Percentiles rank a stretch among this genome's conserved stretches.
These are phyloP conservation scores for Antechinus stuartii DNA, from an alignment of 2,113 vertebrate genomes.

Conservation along the genomic window DNA sequence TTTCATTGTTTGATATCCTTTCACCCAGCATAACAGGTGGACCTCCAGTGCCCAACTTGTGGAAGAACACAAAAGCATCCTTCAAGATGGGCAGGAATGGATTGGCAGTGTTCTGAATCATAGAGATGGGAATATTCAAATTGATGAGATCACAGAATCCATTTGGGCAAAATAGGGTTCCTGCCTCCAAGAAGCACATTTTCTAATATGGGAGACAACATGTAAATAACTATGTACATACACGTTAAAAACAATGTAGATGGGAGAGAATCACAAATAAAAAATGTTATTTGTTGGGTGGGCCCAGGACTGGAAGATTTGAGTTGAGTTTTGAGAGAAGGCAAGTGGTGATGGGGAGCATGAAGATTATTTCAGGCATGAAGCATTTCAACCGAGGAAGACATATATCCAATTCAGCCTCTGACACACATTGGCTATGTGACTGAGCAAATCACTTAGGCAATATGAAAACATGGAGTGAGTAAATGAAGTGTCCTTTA, in stretches of 20 bases:
- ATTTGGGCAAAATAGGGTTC: neutral
- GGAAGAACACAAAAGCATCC: too few species aligned
- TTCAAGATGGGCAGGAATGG: too few species aligned
- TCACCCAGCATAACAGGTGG: too few species aligned
- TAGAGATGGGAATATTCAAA: too few species aligned
- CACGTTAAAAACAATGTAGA: neutral
- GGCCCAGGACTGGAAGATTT: neutral
- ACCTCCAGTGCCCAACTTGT: too few species aligned
- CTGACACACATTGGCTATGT: neutral
- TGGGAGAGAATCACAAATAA: neutral
- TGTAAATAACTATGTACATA: neutral
- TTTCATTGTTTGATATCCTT: too few species aligned
- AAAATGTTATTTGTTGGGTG: neutral
- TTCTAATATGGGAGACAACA: neutral
- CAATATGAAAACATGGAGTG: neutral
- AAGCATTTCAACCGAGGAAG: neutral
- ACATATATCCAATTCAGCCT: neutral
- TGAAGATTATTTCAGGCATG: neutral
- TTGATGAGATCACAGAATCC: too few species aligned
- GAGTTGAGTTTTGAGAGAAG: neutral
- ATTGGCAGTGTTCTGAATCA: too few species aligned
- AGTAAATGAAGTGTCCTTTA: neutral
- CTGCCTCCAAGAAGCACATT: neutral
- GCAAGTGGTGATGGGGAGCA: neutral
- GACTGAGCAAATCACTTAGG: neutral